A percentile compares a stretch with the other conserved stretches of the same genome.
Conservation (phyloP, 1,140 invertebrate species). For the Euura lappo region DNA sequence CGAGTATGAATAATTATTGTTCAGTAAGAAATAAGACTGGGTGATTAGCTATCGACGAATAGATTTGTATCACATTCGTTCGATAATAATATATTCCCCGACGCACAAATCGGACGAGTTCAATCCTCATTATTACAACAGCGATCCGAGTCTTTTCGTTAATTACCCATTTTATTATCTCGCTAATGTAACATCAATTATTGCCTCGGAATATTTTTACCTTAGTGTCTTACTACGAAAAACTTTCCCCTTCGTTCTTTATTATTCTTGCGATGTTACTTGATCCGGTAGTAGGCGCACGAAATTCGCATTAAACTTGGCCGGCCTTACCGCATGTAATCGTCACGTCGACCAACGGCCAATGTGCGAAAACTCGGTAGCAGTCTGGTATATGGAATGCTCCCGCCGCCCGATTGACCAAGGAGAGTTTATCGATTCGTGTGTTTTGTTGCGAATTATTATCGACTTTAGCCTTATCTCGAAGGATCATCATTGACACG, state of each 20-base stretch:
- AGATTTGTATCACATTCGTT: neutral
- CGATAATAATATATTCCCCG: neutral
- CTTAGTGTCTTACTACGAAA: neutral
- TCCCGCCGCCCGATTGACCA: neutral
- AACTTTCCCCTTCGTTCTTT: neutral
- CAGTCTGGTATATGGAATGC: too few species aligned
- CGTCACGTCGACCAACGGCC: too few species aligned
- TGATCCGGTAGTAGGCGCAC: neutral
- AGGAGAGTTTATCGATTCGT: slow-evolving; percentile 31
- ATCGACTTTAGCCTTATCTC: neutral
- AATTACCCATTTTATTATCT: neutral
- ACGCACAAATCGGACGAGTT: neutral
- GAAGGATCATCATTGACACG: neutral
- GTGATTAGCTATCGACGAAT: neutral
- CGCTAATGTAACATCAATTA: neutral
- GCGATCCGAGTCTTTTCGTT: neutral
- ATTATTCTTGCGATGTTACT: neutral
- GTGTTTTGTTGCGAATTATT: neutral
- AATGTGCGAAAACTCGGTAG: too few species aligned
- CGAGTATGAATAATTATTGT: neutral
- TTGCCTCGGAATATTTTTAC: neutral
- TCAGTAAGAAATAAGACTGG: neutral
- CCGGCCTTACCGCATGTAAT: neutral
- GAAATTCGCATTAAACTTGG: neutral
- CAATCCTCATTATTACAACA: neutral